Conservation (phyloP, 1,140 invertebrate species). For the Riptortus pedestris region DNA sequence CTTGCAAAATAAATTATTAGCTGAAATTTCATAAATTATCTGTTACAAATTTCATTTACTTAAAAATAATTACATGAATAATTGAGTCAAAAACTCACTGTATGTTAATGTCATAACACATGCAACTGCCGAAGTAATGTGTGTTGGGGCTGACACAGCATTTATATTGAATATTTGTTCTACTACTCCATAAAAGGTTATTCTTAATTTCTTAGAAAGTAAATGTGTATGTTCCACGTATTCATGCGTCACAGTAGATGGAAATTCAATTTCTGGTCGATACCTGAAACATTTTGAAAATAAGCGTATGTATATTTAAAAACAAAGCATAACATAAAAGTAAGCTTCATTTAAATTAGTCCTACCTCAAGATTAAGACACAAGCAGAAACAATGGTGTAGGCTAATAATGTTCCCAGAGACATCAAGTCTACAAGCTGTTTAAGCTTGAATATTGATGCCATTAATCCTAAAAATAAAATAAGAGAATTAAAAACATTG, state of each 20-base stretch:
- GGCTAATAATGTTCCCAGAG: slow-evolving; percentile 82
- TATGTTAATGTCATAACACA: slow-evolving; percentile 11
- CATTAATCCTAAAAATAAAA: slow-evolving; percentile 52
- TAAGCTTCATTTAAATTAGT: too few species aligned
- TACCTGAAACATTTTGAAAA: too few species aligned
- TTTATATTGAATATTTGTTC: slow-evolving; percentile 13
- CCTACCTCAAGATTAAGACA: slow-evolving; percentile 70
- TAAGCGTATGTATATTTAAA: too few species aligned
- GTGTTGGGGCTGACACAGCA: not conserved
- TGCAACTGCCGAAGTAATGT: slow-evolving; percentile 23
- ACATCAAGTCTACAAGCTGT: slow-evolving; percentile 88
- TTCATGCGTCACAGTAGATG: not conserved
- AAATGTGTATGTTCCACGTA: slow-evolving; percentile 16
- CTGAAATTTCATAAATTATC: not conserved
- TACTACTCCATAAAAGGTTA: slow-evolving; percentile 7
- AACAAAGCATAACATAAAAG: too few species aligned
- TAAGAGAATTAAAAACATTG: not conserved
- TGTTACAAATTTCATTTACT: too few species aligned
- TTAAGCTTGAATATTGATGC: slow-evolving; percentile 77
- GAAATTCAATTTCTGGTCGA: slow-evolving; percentile 1
- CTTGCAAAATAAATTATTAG: not conserved
- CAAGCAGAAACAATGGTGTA: slow-evolving; percentile 83
- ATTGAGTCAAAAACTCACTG: slow-evolving; percentile 13
- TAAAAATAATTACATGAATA: not conserved
- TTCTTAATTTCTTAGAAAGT: slow-evolving; percentile 8